phyloP scores from a whole-genome alignment of 2,888 invertebrate genomes.

The Nomada fabriciana region DNA sequence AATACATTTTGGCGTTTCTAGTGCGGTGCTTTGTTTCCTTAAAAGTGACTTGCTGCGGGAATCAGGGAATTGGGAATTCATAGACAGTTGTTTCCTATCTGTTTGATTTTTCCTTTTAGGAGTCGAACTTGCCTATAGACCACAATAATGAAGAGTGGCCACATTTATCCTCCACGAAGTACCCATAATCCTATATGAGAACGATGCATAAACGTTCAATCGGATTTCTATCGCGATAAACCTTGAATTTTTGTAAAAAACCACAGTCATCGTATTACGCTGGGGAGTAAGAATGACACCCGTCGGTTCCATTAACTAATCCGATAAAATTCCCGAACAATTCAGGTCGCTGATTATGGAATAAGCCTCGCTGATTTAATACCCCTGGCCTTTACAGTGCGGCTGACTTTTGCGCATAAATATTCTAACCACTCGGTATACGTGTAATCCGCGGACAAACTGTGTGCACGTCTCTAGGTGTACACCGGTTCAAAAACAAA shows the following conservation, averaged over 20 bases:
- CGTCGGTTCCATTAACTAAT: slow-evolving; percentile 35
- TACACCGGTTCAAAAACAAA: slow-evolving; percentile 41
- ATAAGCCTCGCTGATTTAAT: slow-evolving; percentile 42
- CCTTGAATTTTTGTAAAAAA: background rate
- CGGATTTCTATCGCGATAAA: slow-evolving; percentile 20
- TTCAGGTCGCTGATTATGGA: slow-evolving; percentile 30
- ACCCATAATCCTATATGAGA: background rate
- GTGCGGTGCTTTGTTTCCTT: too few species aligned
- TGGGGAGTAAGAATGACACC: slow-evolving; percentile 22
- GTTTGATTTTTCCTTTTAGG: too few species aligned
- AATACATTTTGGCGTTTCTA: too few species aligned
- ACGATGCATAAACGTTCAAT: background rate
- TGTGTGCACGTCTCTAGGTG: slow-evolving; percentile 23
- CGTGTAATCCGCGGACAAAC: slow-evolving; percentile 40
- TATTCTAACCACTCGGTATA: slow-evolving; percentile 27
- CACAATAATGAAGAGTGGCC: background rate
- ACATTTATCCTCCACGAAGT: background rate
- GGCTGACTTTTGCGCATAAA: slow-evolving; percentile 29
- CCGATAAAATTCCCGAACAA: slow-evolving; percentile 46
- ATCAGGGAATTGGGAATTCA: too few species aligned
- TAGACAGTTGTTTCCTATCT: too few species aligned
- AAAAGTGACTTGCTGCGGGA: too few species aligned
- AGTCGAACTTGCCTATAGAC: too few species aligned
- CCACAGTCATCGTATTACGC: background rate
- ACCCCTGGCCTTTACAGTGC: slow-evolving; percentile 16